Evolutionary conservation across 1,140 invertebrate species (phyloP).

Genomic region (Lerema accius): DNA sequence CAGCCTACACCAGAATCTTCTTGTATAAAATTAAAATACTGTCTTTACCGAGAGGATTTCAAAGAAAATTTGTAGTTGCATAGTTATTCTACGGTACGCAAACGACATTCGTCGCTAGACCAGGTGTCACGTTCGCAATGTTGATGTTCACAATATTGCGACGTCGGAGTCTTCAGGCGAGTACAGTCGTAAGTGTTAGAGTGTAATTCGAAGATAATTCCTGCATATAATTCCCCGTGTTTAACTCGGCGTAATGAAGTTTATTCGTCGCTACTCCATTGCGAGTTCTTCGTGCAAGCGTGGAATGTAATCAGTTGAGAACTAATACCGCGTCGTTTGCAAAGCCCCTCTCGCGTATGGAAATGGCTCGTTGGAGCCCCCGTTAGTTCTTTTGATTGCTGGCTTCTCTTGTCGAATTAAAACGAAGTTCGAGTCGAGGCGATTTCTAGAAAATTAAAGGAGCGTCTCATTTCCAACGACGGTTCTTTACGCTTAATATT

Average conservation of each 20-base stretch:
- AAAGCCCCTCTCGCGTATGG: conserved; percentile 74
- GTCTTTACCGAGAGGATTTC: too few species aligned
- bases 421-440: conserved; percentile 64
- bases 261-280: conserved; percentile 78
- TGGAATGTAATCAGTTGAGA: conserved; percentile 79
- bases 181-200: conserved; percentile 52
- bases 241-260: conserved; percentile 79
- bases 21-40: conserved; percentile 60
- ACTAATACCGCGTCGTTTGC: conserved; percentile 75
- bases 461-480: conserved; percentile 68
- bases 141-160: conserved; percentile 51
- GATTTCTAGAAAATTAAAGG: conserved; percentile 75
- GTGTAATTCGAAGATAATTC: conserved; percentile 72
- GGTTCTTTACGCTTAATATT: conserved; percentile 66
- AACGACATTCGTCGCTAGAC: conserved; percentile 25
- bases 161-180: conserved; percentile 52
- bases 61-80: conserved; percentile 32
- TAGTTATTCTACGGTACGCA: conserved; percentile 22
- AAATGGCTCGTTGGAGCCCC: conserved; percentile 72
- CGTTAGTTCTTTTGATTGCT: conserved; percentile 80
- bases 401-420: conserved; percentile 73
- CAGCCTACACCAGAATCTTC: conserved; percentile 54
- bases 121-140: conserved; percentile 42
- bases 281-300: conserved; percentile 64
- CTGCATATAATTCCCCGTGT: conserved; percentile 78